phyloP scores from a whole-genome alignment of 2,113 vertebrate genomes.

The Oncorhynchus clarkii region DNA sequence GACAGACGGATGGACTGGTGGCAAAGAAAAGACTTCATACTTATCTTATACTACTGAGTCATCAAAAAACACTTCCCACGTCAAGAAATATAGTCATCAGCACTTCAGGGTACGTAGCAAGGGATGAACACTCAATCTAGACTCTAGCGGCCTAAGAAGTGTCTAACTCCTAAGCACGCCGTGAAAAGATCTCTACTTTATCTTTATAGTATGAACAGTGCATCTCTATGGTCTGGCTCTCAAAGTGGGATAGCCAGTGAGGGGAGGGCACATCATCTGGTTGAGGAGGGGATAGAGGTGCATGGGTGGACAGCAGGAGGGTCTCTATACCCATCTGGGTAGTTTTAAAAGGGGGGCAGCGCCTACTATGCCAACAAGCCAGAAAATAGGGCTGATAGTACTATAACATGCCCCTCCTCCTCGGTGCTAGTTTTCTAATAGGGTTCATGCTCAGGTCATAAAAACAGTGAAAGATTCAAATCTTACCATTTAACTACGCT shows the following conservation, averaged over 20 bases:
- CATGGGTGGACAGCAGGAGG: conserved; percentile 21
- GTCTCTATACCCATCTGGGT: conserved; percentile 43
- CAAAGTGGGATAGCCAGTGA: conserved; percentile 38
- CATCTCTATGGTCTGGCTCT: conserved; percentile 67
- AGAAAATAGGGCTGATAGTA: conserved; percentile 27
- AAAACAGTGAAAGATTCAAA: conserved; percentile 50
- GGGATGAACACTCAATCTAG: conserved; percentile 39
- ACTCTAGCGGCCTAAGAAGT: conserved; percentile 52
- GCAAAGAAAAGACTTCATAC: conserved; percentile 59
- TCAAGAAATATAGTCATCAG: conserved; percentile 57
- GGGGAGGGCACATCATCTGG: conserved; percentile 43
- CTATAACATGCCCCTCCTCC: conserved; percentile 18
- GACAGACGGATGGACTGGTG: conserved; percentile 41
- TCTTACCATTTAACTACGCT: conserved; percentile 50
- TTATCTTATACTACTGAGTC: conserved; percentile 52
- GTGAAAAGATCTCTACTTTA: conserved; percentile 54
- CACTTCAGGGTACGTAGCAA: conserved; percentile 53
- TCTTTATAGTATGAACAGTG: conserved; percentile 58
- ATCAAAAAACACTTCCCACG: conserved; percentile 40
- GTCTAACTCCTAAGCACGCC: conserved; percentile 57
- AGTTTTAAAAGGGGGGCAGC: conserved; percentile 32
- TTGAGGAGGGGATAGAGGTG: conserved; percentile 34
- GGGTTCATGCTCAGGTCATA: conserved; percentile 65
- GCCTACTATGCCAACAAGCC: conserved; percentile 41
- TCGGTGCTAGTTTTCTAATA: conserved; percentile 20